phyloP scores from a whole-genome alignment of 1,140 invertebrate genomes.

The Watersipora subatra region DNA sequence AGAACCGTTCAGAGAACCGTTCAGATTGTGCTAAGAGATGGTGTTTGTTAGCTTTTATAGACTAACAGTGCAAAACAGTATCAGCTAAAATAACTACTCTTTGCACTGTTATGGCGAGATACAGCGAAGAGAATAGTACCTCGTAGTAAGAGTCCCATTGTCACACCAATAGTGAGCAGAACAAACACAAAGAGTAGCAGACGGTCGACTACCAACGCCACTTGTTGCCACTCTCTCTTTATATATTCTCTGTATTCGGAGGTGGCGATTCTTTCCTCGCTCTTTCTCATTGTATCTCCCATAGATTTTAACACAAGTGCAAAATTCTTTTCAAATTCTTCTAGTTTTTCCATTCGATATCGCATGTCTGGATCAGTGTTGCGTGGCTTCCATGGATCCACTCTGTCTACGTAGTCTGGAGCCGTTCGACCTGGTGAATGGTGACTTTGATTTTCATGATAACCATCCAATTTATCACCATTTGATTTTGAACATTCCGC shows the following conservation, averaged over 20 bases:
- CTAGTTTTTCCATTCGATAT: constrained; percentile 14
- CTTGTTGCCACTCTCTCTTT: constrained; percentile 62
- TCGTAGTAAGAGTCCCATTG: constrained; percentile 8
- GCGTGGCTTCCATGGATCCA: constrained; percentile 4
- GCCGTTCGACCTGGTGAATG: too few species aligned
- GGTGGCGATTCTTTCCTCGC: constrained; percentile 53
- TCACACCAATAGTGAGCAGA: constrained; percentile 43
- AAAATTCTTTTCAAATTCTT: constrained; percentile 50
- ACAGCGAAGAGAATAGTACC: not conserved
- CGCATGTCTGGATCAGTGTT: constrained; percentile 6
- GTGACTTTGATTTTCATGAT: too few species aligned
- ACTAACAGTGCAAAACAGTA: too few species aligned
- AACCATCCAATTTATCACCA: too few species aligned
- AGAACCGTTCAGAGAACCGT: too few species aligned
- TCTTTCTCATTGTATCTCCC: constrained; percentile 55
- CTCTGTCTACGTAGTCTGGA: too few species aligned
- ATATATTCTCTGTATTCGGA: constrained; percentile 53
- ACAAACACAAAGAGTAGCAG: constrained; percentile 55
- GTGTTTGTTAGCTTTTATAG: too few species aligned
- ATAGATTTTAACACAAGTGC: constrained; percentile 52
- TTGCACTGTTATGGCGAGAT: not conserved
- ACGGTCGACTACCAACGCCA: constrained; percentile 56
- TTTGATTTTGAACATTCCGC: constrained; percentile 7
- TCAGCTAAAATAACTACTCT: too few species aligned
- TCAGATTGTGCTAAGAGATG: too few species aligned